Evolutionary conservation across 2,888 invertebrate genomes (phyloP).

Genomic region (Apodemia zela): DNA sequence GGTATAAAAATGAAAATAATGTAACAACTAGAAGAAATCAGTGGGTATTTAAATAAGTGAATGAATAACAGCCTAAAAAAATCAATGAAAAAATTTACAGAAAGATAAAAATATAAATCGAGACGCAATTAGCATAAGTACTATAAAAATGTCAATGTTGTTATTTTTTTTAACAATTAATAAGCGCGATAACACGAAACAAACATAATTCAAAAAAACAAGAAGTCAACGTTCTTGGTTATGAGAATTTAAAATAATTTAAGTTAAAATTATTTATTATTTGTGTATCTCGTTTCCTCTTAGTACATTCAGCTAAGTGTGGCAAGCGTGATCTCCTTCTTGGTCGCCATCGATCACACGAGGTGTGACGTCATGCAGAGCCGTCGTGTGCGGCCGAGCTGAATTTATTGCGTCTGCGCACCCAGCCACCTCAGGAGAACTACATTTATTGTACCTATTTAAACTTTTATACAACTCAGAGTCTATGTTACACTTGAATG

Average conservation of each 20-base stretch:
- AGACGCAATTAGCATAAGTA: conserved; percentile 1
- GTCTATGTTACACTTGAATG: background rate
- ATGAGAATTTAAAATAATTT: conserved; percentile 75
- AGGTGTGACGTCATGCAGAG: conserved; percentile 79
- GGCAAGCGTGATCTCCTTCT: conserved; percentile 52
- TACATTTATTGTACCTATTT: conserved; percentile 33
- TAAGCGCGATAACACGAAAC: conserved; percentile 50
- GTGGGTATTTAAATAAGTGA: too few relatives aligned
- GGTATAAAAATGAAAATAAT: too few relatives aligned
- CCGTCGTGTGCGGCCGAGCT: conserved; percentile 77
- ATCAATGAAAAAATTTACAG: background rate
- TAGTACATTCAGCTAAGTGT: conserved; percentile 38
- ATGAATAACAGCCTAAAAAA: too few relatives aligned
- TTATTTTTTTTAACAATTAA: conserved; percentile 51
- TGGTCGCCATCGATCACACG: conserved; percentile 72
- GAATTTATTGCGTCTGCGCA: conserved; percentile 78
- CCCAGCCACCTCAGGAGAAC: conserved; percentile 53
- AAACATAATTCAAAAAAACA: conserved; percentile 67
- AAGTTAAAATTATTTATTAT: conserved; percentile 69
- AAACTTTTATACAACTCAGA: conserved; percentile 21
- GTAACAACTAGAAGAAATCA: too few relatives aligned
- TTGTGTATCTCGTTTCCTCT: conserved; percentile 51
- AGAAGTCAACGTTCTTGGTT: conserved; percentile 75
- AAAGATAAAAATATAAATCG: background rate
- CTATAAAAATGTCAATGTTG: conserved; percentile 29